phyloP scores from a whole-genome alignment of 2,797 vertebrate genomes.

The Argyrosomus regius region DNA sequence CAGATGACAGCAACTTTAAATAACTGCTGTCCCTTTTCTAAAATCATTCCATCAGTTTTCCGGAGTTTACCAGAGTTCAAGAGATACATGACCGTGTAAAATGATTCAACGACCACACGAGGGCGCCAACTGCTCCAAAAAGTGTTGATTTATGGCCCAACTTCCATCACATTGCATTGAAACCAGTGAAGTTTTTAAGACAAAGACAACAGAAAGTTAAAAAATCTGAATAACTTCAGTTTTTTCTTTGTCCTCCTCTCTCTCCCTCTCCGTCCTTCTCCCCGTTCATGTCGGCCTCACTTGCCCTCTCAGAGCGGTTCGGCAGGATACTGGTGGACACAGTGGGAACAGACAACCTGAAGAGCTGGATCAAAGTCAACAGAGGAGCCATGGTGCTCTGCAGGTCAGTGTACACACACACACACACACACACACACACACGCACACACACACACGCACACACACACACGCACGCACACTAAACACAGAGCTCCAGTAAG shows the following conservation, averaged over 20 bases:
- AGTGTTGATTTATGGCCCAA: neutral
- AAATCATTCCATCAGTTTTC: neutral
- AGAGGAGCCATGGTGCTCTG: slow-evolving; percentile 95
- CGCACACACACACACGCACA: neutral
- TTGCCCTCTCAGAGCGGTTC: slow-evolving; percentile 87
- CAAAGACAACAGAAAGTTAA: neutral
- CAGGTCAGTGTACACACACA: slow-evolving; percentile 81
- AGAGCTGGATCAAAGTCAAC: slow-evolving; percentile 92
- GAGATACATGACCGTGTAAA: neutral
- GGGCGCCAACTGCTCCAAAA: neutral
- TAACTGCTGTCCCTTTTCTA: neutral
- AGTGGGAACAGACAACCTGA: slow-evolving; percentile 90
- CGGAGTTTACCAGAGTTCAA: neutral
- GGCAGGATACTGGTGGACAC: slow-evolving; percentile 89
- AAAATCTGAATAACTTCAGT: neutral
- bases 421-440: too few species aligned
- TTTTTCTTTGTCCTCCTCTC: neutral
- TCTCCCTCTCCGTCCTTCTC: neutral
- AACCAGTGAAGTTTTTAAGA: neutral
- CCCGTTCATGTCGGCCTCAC: neutral
- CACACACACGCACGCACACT: too few species aligned
- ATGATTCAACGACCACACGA: neutral
- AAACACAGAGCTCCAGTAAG: too few species aligned
- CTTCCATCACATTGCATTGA: neutral
- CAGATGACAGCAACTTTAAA: neutral